These are phyloP conservation scores for Piscicola geometra DNA, from an alignment of 2,888 invertebrate species.

Conservation along the genomic window DNA sequence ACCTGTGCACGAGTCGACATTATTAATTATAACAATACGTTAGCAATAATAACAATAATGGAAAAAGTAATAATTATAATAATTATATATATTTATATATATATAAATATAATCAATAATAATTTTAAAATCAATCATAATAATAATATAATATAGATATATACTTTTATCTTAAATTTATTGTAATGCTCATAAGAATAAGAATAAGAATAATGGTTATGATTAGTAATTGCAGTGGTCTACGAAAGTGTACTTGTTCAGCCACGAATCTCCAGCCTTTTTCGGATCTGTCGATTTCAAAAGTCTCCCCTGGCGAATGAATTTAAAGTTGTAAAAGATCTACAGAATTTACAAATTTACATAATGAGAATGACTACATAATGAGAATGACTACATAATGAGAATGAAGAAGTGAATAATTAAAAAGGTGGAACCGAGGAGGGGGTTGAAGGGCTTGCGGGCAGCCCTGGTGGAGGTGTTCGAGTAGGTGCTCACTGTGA, in stretches of 20 bases:
- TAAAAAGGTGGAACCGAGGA: constrained; percentile 59
- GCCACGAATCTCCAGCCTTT: constrained; percentile 72
- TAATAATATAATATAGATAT: not conserved
- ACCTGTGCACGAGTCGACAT: constrained; percentile 59
- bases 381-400: not conserved
- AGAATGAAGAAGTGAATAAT: not conserved
- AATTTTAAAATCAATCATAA: not conserved
- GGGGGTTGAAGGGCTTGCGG: constrained; percentile 78
- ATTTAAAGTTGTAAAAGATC: no score
- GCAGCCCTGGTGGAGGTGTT: constrained; percentile 70
- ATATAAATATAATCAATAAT: no score
- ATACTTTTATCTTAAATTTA: no score
- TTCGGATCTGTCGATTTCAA: constrained; percentile 73
- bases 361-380: not conserved
- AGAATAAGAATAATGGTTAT: no score
- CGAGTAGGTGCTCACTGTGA: constrained; percentile 76
- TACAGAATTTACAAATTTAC: no score
- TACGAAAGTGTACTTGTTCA: no score
- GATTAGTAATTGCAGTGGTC: no score
- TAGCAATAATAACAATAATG: not conserved
- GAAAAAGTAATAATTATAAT: not conserved
- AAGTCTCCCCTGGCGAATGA: constrained; percentile 66
- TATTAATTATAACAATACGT: not conserved
- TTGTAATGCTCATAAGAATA: no score
- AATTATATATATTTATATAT: not conserved